Base-by-base conservation (phyloP, 2,888 invertebrate species). In the Scaptomyza reducta region DNA sequence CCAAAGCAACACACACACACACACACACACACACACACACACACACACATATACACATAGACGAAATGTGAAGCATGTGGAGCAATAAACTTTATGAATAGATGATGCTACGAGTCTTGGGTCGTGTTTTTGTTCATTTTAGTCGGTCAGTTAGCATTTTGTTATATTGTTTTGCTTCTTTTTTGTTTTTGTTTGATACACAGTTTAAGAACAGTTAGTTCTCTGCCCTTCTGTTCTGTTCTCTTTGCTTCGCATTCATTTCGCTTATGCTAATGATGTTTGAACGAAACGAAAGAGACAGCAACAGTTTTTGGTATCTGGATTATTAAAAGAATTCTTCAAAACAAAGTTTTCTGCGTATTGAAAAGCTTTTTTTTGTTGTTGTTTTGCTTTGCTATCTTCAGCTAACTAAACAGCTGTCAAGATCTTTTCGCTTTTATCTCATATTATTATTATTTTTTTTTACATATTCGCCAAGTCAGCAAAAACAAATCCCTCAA, bases 181-280 rank as follows among this genome's bases (percentile, higher is more conserved):
- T 22, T 2, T 22, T 22, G 1, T 3, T 1, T 22, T 22, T 22
- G 22, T 22, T 22, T 22, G 22, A 1, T 22, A 22, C 3, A 38
- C 69, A 53, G 33, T 68, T 58, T 33, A 44, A 29, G 38, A 46
- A 59, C 53, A 59, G 67, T 59, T 69, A 53, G 54, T 27, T 35
- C 35, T 25, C 22, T 22, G 3, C 22, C 5, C 22, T 22, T 22
- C 22, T 45, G 27, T 11, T n/a, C 18, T 25, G 27, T 22, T 56
- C 22, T 10, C 14, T 16, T 9, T 3, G 6, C 11, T 18, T 55
- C 25, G 33, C 16, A 42, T 51, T 31, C 31, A 79, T 72, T 9
- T 56, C 66, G 65, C 56, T 79, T 87, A 87, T 79, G 87, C 73
- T 87, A 79, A 79, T 80, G 83, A 63, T 73, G 56, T 63, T 61